Base-by-base conservation (phyloP, 2,888 invertebrate species). In the Metacarcinus magister region DNA sequence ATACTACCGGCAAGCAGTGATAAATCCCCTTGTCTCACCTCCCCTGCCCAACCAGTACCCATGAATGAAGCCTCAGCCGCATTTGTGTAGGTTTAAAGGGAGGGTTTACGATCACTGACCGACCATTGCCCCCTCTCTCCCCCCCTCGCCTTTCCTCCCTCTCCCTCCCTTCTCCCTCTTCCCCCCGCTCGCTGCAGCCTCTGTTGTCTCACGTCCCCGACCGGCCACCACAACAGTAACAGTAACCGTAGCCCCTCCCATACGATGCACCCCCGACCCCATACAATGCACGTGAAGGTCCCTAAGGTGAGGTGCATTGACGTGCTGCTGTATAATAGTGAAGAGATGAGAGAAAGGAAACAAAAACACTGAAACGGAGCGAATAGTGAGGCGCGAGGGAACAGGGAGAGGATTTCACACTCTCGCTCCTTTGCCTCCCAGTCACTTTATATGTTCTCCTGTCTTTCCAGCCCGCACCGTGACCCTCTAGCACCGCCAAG, bases 21-120 rank as follows among this genome's bases (percentile, higher is more conserved):
- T 94, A 94, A 94, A 94, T 94, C 94, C 94, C 32, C 43, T 16
- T 60, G n/a, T 92, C 91, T 95, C 60, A 44, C 94, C 75, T 87
- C 39, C 87, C 92, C 39, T 87, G 39, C 87, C 92, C 39, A 92
- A 60, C 92, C 92, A 92, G n/a, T 92, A 92, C 60, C 54, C 60
- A 60, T 92, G 92, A 92, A 92, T 92, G 92, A 92, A 60, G 60
- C 92, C 87, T 87, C 87, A 87, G 39, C 87, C 87, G 39, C 87
- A 87, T 87, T 87, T 87, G 87, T 87, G 87, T 87, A 39, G 16
- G 87, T 87, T 87, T 87, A 87, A 87, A 87, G 87, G 87, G 87
- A 87, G 87, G 87, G 87, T 87, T 87, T 39, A 60, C 60, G 54
- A 28, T 48, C 54, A 39, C 60, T 92, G 32, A 46, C 48, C 48